Conservation (phyloP, 2,113 vertebrate species). For the Hippocampus abdominalis region DNA sequence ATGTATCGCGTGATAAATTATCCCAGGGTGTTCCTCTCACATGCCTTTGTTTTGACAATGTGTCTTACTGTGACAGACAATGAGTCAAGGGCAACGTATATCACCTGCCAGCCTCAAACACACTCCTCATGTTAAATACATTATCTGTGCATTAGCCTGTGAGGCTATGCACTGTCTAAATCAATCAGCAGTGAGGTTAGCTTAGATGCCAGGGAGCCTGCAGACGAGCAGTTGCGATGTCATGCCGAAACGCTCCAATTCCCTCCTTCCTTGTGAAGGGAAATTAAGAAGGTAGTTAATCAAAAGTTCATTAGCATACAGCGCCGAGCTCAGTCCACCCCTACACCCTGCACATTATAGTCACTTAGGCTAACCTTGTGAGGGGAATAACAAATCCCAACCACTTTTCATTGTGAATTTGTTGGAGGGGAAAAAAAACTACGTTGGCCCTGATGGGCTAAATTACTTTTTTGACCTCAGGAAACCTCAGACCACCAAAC, state of each 20-base stretch:
- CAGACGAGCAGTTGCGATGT: constrained; percentile 15
- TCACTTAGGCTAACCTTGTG: constrained; percentile 46
- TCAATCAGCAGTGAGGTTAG: constrained; percentile 54
- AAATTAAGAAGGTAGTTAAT: constrained; percentile 73
- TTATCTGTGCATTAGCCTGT: constrained; percentile 60
- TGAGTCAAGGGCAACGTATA: constrained; percentile 35
- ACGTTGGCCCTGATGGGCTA: constrained; percentile 10
- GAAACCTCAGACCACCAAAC: constrained; percentile 3
- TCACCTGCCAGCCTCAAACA: constrained; percentile 24
- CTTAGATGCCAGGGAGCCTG: constrained; percentile 36
- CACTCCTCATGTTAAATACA: constrained; percentile 53
- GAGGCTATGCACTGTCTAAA: constrained; percentile 42
- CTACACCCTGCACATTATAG: constrained; percentile 53
- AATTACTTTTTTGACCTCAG: constrained; percentile 48
- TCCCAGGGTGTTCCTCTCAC: constrained; percentile 25
- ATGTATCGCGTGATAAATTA: constrained; percentile 41
- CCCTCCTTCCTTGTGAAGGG: constrained; percentile 51
- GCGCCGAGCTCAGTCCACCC: constrained; percentile 35
- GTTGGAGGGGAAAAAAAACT: constrained; percentile 25
- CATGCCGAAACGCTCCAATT: constrained; percentile 31
- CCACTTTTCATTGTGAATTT: constrained; percentile 24
- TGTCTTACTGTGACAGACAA: constrained; percentile 37
- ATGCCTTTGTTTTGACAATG: constrained; percentile 36
- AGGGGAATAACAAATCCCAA: constrained; percentile 52
- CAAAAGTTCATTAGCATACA: constrained; percentile 71